Conservation (phyloP, 1,140 invertebrate species). For the Drosophila arawakana region DNA sequence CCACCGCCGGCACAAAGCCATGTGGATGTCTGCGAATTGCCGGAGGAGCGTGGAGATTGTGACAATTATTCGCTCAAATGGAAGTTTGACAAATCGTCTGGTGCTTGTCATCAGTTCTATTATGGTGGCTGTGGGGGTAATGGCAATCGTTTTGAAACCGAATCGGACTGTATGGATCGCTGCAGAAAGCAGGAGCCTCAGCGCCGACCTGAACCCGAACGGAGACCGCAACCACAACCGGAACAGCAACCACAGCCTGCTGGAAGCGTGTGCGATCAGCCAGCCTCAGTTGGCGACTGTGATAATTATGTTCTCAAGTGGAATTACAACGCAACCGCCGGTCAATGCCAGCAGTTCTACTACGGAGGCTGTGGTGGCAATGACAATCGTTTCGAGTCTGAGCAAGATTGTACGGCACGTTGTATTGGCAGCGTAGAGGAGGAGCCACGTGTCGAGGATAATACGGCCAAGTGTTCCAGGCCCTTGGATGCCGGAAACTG, state of each 20-base stretch:
- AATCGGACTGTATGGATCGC: conserved; percentile 88
- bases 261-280: conserved; percentile 87
- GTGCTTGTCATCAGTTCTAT: conserved; percentile 90
- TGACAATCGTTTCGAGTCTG: conserved; percentile 90
- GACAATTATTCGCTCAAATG: conserved; percentile 85
- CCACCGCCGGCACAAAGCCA: conserved; percentile 53
- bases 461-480: conserved; percentile 87
- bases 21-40: conserved; percentile 56
- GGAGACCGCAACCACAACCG: background rate
- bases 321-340: conserved; percentile 91
- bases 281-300: conserved; percentile 91
- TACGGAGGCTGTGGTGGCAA: conserved; percentile 94
- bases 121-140: conserved; percentile 94
- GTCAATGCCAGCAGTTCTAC: conserved; percentile 90
- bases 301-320: conserved; percentile 90
- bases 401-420: conserved; percentile 89
- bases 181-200: conserved; percentile 84
- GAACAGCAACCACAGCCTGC: conserved; percentile 33
- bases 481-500: conserved; percentile 90
- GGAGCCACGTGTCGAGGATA: conserved; percentile 32
- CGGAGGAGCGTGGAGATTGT: conserved; percentile 48
- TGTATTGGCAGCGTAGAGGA: conserved; percentile 86
- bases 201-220: conserved; percentile 1
- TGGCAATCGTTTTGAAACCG: conserved; percentile 90
- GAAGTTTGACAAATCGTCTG: conserved; percentile 91